Evolutionary conservation across 1,140 invertebrate species (phyloP).

Genomic region (Globodera ellingtonae): DNA sequence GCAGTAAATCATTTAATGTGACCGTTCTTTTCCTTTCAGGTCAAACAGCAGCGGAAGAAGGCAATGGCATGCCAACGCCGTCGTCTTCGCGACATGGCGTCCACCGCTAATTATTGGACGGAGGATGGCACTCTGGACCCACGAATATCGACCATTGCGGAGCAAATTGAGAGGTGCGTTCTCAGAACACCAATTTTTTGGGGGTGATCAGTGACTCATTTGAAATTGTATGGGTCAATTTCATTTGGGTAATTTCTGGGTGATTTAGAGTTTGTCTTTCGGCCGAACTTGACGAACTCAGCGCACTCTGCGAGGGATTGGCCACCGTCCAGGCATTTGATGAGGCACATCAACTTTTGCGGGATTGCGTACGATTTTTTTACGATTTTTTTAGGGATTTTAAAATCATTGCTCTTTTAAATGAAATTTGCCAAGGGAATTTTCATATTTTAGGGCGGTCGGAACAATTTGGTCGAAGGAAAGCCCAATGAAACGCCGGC

Average conservation of each 20-base stretch:
- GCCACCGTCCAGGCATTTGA: slow-evolving; percentile 32
- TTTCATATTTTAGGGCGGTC: neutral
- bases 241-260: no score
- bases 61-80: slow-evolving; percentile 39
- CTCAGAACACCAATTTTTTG: neutral
- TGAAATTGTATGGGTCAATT: neutral
- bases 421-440: no score
- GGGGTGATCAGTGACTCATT: neutral
- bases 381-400: slow-evolving; percentile 7
- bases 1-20: neutral
- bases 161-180: slow-evolving; percentile 40
- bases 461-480: neutral
- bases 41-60: slow-evolving; percentile 50
- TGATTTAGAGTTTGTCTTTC: slow-evolving; percentile 39
- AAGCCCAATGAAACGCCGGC: neutral
- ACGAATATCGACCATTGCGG: slow-evolving; percentile 29
- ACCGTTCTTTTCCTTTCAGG: slow-evolving; percentile 17
- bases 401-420: neutral
- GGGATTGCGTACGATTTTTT: slow-evolving; percentile 35
- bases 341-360: slow-evolving; percentile 34
- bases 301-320: slow-evolving; percentile 37
- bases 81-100: slow-evolving; percentile 42
- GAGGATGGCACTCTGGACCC: slow-evolving; percentile 25
- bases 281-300: slow-evolving; percentile 40
- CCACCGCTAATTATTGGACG: slow-evolving; percentile 46